Evolutionary conservation across 2,888 invertebrate species (phyloP), one percentile per base, ranked within the genome.

Genomic region (Sericinus montela): DNA sequence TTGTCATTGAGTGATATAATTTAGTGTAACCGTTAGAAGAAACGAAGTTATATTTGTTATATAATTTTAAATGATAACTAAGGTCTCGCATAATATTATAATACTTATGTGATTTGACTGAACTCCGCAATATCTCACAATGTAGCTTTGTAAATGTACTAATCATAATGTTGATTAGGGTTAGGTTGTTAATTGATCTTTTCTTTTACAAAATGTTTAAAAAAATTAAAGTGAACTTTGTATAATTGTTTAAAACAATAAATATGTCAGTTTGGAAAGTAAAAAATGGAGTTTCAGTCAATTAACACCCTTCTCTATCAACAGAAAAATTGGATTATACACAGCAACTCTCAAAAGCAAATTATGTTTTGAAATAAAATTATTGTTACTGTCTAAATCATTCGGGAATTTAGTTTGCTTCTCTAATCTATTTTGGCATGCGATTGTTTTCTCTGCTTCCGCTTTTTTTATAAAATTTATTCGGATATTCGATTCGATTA

Each of bases 221-320:
- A 69, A 9, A 37, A 39, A 68, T 62, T 63, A 68, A 63, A 80
- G 71, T 79, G 75, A 78, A 78, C 69, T 77, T 84, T 88, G 84
- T 87, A 76, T 80, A 78, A 75, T 73, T 80, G 72, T 85, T 79
- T 82, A 75, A 75, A 78, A 73, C 72, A 88, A 88, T 88, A 88
- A 88, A 88, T 76, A 79, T 80, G 68, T 77, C 75, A 75, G 70
- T 84, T 80, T 69, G 69, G 73, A 84, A 82, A 84, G 75, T 63
- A 65, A 71, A n/a, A 74, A 71, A 72, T 88, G 87, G 88, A 88
- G 88, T 88, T 88, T 88, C 87, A 88, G 88, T 88, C 88, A 88
- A 86, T 87, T 87, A 87, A 85, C 87, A 87, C 87, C 87, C 87
- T 87, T 83, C 77, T 85, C 82, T 82, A 70, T 77, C 73, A 72